Evolutionary conservation across 2,797 vertebrate genomes (phyloP).

Genomic region (Euthynnus affinis): DNA sequence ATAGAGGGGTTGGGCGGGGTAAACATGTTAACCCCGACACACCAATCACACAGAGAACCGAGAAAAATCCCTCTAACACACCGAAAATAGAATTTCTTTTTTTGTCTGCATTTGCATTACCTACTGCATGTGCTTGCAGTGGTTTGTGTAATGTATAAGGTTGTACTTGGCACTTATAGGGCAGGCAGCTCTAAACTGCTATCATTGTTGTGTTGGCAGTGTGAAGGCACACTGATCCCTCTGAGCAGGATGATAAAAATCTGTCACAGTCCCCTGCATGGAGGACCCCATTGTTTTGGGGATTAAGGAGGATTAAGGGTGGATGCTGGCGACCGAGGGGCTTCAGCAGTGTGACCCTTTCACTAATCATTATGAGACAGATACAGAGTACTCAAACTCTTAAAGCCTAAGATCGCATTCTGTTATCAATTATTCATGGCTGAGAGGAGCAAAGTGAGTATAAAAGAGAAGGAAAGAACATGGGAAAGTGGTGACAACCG

Average conservation of each 20-base stretch:
- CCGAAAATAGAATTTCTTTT: background rate
- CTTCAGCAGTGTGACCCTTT: slow-evolving; percentile 76
- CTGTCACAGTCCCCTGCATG: slow-evolving; percentile 75
- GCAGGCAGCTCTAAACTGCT: slow-evolving; percentile 53
- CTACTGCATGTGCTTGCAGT: background rate
- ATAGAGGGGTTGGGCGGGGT: slow-evolving; percentile 21
- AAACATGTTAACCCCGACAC: slow-evolving; percentile 35
- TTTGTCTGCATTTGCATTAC: slow-evolving; percentile 23
- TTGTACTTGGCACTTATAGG: slow-evolving; percentile 37
- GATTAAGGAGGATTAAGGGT: slow-evolving; percentile 81
- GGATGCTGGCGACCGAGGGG: slow-evolving; percentile 73
- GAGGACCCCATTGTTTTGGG: slow-evolving; percentile 83
- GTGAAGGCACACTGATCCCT: slow-evolving; percentile 75
- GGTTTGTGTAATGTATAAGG: slow-evolving; percentile 22
- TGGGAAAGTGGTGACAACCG: slow-evolving; percentile 27
- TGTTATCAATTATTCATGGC: slow-evolving; percentile 82
- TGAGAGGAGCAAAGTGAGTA: slow-evolving; percentile 43
- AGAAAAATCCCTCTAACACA: slow-evolving; percentile 6
- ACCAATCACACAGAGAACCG: slow-evolving; percentile 4
- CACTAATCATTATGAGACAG: slow-evolving; percentile 77
- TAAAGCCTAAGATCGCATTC: slow-evolving; percentile 68
- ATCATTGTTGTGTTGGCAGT: slow-evolving; percentile 71
- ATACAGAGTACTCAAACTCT: slow-evolving; percentile 73
- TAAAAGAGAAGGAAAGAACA: slow-evolving; percentile 38
- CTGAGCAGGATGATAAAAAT: slow-evolving; percentile 82